phyloP scores from a whole-genome alignment of 2,113 vertebrate species.

The Uria lomvia region DNA sequence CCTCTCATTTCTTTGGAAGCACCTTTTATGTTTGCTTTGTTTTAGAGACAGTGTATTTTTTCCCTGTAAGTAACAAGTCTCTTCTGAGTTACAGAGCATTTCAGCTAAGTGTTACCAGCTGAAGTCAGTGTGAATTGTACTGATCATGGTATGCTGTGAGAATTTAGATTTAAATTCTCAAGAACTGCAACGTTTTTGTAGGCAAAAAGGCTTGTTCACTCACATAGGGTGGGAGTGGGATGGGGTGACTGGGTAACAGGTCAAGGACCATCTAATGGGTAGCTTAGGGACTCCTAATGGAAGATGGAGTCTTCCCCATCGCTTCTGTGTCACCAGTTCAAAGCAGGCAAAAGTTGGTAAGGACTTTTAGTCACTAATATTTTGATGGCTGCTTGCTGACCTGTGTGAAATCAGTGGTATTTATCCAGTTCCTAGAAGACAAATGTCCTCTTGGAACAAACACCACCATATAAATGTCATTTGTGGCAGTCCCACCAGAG shows the following conservation, averaged over 20 bases:
- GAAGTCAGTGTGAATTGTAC: not conserved
- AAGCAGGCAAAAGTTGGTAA: slow-evolving; percentile 6
- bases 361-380: slow-evolving; percentile 2
- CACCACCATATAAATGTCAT: not conserved
- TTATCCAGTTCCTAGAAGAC: not conserved
- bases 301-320: slow-evolving; percentile 27
- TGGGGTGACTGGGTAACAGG: not conserved
- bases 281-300: slow-evolving; percentile 52
- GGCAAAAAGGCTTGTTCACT: not conserved
- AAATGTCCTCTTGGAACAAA: not conserved
- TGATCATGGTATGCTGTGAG: not conserved
- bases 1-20: not conserved
- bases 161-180: not conserved
- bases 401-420: not conserved
- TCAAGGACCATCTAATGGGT: not conserved
- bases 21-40: not conserved
- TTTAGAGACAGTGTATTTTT: not conserved
- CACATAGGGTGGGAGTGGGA: not conserved
- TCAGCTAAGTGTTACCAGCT: not conserved
- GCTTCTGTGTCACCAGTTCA: slow-evolving; percentile 57
- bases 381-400: slow-evolving; percentile 46
- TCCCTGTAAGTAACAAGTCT: not conserved
- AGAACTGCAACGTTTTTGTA: not conserved
- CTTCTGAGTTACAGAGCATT: not conserved
- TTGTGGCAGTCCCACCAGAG: not conserved